phyloP scores from a whole-genome alignment of 2,113 vertebrate genomes.

The Perca flavescens region DNA sequence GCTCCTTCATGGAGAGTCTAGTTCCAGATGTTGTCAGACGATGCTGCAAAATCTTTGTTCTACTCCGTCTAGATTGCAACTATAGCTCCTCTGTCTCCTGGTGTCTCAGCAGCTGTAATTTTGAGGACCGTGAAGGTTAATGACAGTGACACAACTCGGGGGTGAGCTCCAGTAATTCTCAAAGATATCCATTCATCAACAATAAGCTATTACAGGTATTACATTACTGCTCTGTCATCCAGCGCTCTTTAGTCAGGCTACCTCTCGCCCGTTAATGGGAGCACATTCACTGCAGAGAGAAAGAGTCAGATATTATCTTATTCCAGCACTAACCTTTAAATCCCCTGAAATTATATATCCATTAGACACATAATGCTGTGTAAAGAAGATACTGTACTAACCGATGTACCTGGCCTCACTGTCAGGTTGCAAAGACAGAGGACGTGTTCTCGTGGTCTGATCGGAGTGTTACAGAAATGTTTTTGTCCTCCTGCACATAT shows the following conservation, averaged over 20 bases:
- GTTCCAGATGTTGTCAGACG: conserved; percentile 26
- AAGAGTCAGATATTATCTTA: conserved; percentile 60
- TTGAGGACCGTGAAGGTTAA: conserved; percentile 71
- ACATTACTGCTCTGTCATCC: conserved; percentile 52
- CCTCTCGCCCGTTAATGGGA: conserved; percentile 47
- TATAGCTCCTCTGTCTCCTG: conserved; percentile 17
- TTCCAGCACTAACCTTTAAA: conserved; percentile 57
- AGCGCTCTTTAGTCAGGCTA: conserved; percentile 14
- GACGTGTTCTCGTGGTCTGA: conserved; percentile 22
- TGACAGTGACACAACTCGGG: conserved; percentile 55
- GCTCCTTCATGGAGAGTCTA: conserved; percentile 25
- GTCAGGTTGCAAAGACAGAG: conserved; percentile 18
- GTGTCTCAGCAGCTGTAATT: conserved; percentile 53
- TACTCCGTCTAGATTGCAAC: conserved; percentile 17
- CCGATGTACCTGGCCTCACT: not conserved
- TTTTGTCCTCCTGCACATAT: conserved; percentile 45
- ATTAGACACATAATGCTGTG: conserved; percentile 30
- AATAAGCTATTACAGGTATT: conserved; percentile 65
- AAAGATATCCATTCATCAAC: conserved; percentile 72
- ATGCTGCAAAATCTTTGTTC: conserved; percentile 50
- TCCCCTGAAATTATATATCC: conserved; percentile 56
- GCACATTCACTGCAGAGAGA: conserved; percentile 19
- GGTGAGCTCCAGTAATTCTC: conserved; percentile 55
- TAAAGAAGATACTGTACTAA: conserved; percentile 28
- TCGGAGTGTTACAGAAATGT: conserved; percentile 20